These are phyloP conservation scores for Catharus bicknelli DNA, from an alignment of 2,113 vertebrate genomes.

Conservation along the genomic window DNA sequence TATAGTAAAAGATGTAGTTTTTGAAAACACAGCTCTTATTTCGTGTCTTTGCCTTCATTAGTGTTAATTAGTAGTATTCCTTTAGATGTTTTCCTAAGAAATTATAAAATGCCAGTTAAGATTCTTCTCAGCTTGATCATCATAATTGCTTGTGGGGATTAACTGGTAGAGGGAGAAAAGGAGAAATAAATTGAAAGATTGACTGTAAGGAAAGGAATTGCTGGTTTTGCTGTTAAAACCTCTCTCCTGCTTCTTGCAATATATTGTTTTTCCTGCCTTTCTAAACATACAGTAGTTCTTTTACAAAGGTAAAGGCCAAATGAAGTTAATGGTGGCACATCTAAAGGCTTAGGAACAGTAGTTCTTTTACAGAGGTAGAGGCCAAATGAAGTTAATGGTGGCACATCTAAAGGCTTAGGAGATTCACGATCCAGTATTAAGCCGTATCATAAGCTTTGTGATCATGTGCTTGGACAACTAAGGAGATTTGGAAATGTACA, in stretches of 20 bases:
- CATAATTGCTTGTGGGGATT: not conserved
- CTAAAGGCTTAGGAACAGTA: not conserved
- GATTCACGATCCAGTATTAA: not conserved
- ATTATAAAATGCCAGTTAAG: not conserved
- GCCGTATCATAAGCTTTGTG: not conserved
- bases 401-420: not conserved
- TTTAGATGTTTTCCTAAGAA: not conserved
- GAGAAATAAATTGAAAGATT: not conserved
- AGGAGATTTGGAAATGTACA: conserved; percentile 19
- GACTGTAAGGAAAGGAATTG: not conserved
- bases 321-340: not conserved
- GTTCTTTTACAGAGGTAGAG: not conserved
- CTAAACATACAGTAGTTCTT: not conserved
- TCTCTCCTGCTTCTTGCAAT: not conserved
- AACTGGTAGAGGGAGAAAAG: not conserved
- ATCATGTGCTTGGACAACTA: not conserved
- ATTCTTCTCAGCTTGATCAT: not conserved
- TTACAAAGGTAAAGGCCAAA: not conserved
- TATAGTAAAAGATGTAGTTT: not conserved
- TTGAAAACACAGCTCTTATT: not conserved
- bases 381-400: not conserved
- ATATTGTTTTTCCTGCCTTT: not conserved
- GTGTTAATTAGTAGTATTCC: not conserved
- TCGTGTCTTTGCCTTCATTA: not conserved
- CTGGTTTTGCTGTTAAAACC: not conserved